These are phyloP conservation scores for Drosophila ezoana DNA, from an alignment of 2,888 invertebrate species.

Conservation along the genomic window DNA sequence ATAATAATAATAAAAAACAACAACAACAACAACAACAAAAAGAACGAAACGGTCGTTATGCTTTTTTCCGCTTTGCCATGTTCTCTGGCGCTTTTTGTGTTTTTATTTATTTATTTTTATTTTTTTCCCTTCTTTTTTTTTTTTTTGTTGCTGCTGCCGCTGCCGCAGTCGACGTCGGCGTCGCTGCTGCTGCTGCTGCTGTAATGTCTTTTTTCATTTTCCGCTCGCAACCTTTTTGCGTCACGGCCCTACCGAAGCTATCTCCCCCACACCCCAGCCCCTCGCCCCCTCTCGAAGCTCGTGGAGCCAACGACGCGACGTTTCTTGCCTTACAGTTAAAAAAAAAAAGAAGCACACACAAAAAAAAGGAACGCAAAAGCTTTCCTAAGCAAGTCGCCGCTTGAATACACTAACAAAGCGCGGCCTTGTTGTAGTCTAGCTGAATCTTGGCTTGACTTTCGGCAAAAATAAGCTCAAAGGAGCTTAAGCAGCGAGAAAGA, in stretches of 20 bases:
- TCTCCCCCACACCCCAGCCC: slow-evolving; percentile 1
- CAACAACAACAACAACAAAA: slow-evolving; percentile 22
- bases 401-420: slow-evolving; percentile 13
- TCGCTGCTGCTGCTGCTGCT: slow-evolving; percentile 43
- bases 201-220: slow-evolving; percentile 78
- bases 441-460: no score
- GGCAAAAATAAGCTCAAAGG: no score
- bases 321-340: slow-evolving; percentile 56
- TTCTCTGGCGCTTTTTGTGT: slow-evolving; percentile 61
- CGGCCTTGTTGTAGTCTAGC: not conserved
- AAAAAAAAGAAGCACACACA: slow-evolving; percentile 28
- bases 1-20: slow-evolving; percentile 73
- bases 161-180: slow-evolving; percentile 20
- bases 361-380: slow-evolving; percentile 27
- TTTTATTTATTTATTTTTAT: slow-evolving; percentile 55
- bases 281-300: slow-evolving; percentile 30
- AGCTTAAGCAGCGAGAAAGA: not conserved
- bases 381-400: slow-evolving; percentile 6
- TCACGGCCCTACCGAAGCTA: slow-evolving; percentile 45
- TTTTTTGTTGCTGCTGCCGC: slow-evolving; percentile 34
- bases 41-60: slow-evolving; percentile 80
- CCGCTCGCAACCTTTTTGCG: slow-evolving; percentile 79
- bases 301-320: slow-evolving; percentile 65
- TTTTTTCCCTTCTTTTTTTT: slow-evolving; percentile 40
- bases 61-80: slow-evolving; percentile 67